Conservation (phyloP, 2,888 invertebrate genomes). For the Sicus ferrugineus region DNA sequence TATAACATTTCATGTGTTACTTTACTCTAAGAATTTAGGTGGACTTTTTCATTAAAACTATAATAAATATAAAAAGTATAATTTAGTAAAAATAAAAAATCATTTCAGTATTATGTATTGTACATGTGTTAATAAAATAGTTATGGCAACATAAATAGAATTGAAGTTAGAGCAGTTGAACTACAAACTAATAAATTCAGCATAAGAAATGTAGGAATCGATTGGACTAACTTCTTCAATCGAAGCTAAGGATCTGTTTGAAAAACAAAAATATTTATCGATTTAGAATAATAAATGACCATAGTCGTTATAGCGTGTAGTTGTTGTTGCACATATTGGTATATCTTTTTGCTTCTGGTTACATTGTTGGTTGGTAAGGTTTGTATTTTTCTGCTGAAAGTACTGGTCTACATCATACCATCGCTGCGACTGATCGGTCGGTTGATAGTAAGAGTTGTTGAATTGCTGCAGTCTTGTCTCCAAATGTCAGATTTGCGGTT, state of each 20-base stretch:
- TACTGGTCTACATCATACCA: constrained; percentile 32
- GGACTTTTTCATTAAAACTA: background rate
- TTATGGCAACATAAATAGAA: constrained; percentile 22
- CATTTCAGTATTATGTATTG: constrained; percentile 9
- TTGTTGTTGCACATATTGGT: constrained; percentile 22
- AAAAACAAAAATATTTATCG: background rate
- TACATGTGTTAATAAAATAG: constrained; percentile 24
- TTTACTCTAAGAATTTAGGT: background rate
- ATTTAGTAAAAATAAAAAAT: constrained; percentile 7
- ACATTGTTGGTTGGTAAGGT: constrained; percentile 20
- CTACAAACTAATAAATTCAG: constrained; percentile 26
- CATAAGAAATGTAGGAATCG: background rate
- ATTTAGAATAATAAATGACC: constrained; percentile 48
- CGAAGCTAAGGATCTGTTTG: background rate
- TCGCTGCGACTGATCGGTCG: constrained; percentile 8
- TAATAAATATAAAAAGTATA: constrained; percentile 6
- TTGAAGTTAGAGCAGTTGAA: too few relatives aligned
- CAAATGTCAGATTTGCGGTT: constrained; percentile 66
- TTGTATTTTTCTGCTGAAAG: constrained; percentile 39
- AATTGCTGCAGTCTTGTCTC: constrained; percentile 61
- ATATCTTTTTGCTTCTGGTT: constrained; percentile 26
- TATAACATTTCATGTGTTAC: background rate
- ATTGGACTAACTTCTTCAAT: constrained; percentile 1
- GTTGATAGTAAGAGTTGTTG: constrained; percentile 38
- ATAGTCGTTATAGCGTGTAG: constrained; percentile 55